Evolutionary conservation across 1,140 invertebrate genomes (phyloP), one percentile per base, ranked within the genome.

Genomic region (Radopholus similis): DNA sequence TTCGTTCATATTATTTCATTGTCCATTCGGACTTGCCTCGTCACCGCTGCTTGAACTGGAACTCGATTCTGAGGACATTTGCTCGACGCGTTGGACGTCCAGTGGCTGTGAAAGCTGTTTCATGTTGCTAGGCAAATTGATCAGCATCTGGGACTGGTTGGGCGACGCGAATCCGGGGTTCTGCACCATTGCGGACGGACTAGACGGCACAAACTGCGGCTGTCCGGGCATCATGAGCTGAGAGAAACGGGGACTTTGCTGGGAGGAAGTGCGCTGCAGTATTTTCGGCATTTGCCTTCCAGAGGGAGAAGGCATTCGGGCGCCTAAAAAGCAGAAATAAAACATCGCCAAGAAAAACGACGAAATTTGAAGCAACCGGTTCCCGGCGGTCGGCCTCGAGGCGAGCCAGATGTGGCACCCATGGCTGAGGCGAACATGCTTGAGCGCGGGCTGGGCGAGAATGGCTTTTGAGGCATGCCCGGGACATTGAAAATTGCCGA

Each of bases 1-100:
- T 18, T 18, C 9, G 5, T 9, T 13, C 9, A 35, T 8, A 11
- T 32, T 34, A 5, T 15, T n/a, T 62, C 38, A 62, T 21, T 62
- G 42, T 62, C 40, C 59, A 42, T 42, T 32, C 23, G 47, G 47
- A 51, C 47, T 51, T 13, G 35, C 68, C 26, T 70, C 68, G 4
- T 70, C 68, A 35, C 68, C 68, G 23, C 68, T 70, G 56, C 68
- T 72, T 21, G 68, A 72, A 35, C 68, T 72, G 5, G 68, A 72
- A 26, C 68, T 71, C 4, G 68, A 72, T n/a, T 72, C 68, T 2
- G 68, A 70, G 13, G 68, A 71, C 68, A 70, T 70, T 62, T 70
- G 68, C 37, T 70, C 68, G 11, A 70, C 70, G n/a, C 47, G 40
- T 49, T 30, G 59, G 1, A 62, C 49, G 42, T 62, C 40, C n/a